Base-by-base conservation (phyloP, 2,797 vertebrate genomes). In the Lagocephalus sceleratus region DNA sequence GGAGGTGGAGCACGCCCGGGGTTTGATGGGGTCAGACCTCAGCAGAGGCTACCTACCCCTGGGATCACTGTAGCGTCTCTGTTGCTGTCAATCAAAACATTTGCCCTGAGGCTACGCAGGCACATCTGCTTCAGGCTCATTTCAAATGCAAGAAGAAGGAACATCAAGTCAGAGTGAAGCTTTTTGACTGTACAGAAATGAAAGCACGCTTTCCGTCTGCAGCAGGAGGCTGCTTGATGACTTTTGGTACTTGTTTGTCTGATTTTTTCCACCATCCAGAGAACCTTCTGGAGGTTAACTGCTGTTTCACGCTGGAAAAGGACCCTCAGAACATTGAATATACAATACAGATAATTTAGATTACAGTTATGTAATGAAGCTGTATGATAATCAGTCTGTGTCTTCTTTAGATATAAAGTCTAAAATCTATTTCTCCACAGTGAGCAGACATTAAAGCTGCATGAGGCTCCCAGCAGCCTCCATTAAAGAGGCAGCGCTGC, bases 151-250 rank as follows among this genome's bases (percentile, higher is more conserved):
- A 35, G 39, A 50, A 21, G 20, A 26, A 50, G 23, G 68, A 64
- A 64, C 59, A 57, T 57, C 49, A 77, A 60, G 63, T 17, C 20
- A 5, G 45, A 42, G 3, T 46, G 48, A 29, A 54, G 57, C 54
- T n/a, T n/a, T n/a, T n/a, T n/a, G n/a, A n/a, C n/a, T 60, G 45
- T 46, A 64, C 73, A 61, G 59, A 71, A 63, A 67, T 64, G 1
- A 64, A 64, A 5, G 1, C 20, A 17, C 19, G 2, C 40, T 21
- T 51, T 14, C 32, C 14, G 11, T 35, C 32, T 4, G 32, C 3
- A 3, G 29, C 29, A 29, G 7, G 11, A 11, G 29, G 16, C 38
- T 40, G 38, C n/a, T n/a, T 40, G 14, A 40, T n/a, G 16, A n/a
- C 38, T 40, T 40, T n/a, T 41, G 39, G 15, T 8, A n/a, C 1